Base-by-base conservation (phyloP, 2,113 vertebrate species). In the Oreochromis tanganicae region DNA sequence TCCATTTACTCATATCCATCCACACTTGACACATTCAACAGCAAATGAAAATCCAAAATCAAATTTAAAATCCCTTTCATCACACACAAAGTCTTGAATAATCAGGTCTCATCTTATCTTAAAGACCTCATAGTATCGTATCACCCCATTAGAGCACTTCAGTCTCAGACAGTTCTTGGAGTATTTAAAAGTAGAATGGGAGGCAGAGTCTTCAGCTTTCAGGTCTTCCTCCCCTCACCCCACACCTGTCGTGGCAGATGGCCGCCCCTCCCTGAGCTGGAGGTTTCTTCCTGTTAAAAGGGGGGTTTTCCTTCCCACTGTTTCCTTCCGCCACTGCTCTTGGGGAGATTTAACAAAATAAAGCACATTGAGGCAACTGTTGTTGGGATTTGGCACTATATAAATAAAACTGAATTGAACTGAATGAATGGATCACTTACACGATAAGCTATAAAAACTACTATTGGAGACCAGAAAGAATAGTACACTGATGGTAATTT, bases 1-100 rank as follows among this genome's bases (percentile, higher is more conserved):
- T 46, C 24, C 63, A 36, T 86, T 88, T 87, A 78, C 89, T 88
- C 87, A 80, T 75, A 38, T 85, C 75, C 82, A 75, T 80, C 89
- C 68, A 82, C 81, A 63, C 80, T 81, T 80, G 54, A 32, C 50
- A 14, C 56, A 38, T 19, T 80, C 21, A 43, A 21, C 75, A 59
- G 54, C 61, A 19, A 82, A 11, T 88, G 84, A 94, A 68, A 68
- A 38, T 38, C 34, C 19, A 68, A 68, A 68, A 68, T 68, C 34
- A 38, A 38, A 68, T 68, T 21, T 38, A 68, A 38, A 61, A 61
- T 61, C 29, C 57, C 34, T 61, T 32, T 61, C 57, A 34, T 61
- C 29, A 61, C 57, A 34, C 16, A 34, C 29, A 34, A 66, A 66
- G 34, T 68, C 61, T 68, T 68, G 34, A 68, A 68, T 68, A 68